Evolutionary conservation across 2,113 vertebrate species (phyloP).

Genomic region (Alouatta palliata): DNA sequence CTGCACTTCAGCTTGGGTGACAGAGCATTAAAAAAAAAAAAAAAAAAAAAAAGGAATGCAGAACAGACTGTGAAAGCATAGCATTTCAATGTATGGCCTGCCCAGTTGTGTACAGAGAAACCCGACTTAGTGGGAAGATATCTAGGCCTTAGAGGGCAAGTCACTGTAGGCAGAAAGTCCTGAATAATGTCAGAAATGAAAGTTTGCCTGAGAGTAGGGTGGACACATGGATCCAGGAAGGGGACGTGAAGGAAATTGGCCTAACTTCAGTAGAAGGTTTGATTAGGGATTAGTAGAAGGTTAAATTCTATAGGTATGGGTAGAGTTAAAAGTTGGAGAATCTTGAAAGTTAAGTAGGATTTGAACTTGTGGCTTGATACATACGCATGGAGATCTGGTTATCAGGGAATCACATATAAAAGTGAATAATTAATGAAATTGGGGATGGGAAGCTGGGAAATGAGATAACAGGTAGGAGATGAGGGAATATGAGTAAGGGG

Average conservation of each 20-base stretch:
- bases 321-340: background rate
- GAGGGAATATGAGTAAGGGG: background rate
- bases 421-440: background rate
- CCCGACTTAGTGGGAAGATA: background rate
- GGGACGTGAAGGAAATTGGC: background rate
- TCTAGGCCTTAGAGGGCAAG: background rate
- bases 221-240: background rate
- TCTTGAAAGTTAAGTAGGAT: background rate
- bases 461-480: background rate
- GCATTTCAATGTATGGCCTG: background rate
- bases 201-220: rapidly evolving
- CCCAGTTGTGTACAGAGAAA: background rate
- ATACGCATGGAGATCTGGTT: background rate
- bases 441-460: background rate
- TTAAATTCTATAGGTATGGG: background rate
- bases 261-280: background rate
- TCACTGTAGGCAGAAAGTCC: background rate
- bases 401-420: background rate
- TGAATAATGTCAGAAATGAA: background rate
- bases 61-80: background rate
- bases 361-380: background rate
- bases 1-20: too few species aligned
- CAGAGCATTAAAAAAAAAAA: too few species aligned
- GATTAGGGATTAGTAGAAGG: background rate
- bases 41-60: background rate